phyloP scores from a whole-genome alignment of 2,797 vertebrate species.

The Syngnathus rostellatus region DNA sequence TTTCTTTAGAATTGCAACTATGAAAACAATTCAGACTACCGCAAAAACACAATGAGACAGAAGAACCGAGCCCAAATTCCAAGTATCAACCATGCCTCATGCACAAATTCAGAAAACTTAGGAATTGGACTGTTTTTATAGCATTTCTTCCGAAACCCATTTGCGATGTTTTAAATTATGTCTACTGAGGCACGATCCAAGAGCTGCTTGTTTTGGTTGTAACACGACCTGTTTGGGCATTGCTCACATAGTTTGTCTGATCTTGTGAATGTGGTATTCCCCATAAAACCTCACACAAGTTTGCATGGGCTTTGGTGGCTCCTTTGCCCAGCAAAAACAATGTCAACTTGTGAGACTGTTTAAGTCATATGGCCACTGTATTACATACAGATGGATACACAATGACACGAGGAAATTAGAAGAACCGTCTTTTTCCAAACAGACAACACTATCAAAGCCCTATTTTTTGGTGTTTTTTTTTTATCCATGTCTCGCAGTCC shows the following conservation, averaged over 20 bases:
- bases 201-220: conserved; percentile 67
- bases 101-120: conserved; percentile 39
- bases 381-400: conserved; percentile 50
- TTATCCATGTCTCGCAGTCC: background rate
- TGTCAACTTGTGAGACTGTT: conserved; percentile 57
- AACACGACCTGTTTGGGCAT: conserved; percentile 68
- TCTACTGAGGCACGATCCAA: conserved; percentile 45
- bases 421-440: background rate
- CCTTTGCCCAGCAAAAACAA: conserved; percentile 64
- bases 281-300: conserved; percentile 66
- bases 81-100: conserved; percentile 18
- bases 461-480: background rate
- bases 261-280: conserved; percentile 65
- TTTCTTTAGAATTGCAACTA: conserved; percentile 46
- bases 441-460: background rate
- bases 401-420: conserved; percentile 19
- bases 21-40: conserved; percentile 53
- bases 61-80: conserved; percentile 40
- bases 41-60: conserved; percentile 47
- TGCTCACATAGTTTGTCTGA: conserved; percentile 67
- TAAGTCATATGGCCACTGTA: conserved; percentile 58
- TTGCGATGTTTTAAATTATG: conserved; percentile 29
- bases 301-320: conserved; percentile 45
- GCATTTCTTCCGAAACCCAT: conserved; percentile 36
- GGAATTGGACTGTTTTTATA: conserved; percentile 37